These are phyloP conservation scores for Aspiorhynchus laticeps DNA, from an alignment of 2,113 vertebrate genomes.

Conservation along the genomic window DNA sequence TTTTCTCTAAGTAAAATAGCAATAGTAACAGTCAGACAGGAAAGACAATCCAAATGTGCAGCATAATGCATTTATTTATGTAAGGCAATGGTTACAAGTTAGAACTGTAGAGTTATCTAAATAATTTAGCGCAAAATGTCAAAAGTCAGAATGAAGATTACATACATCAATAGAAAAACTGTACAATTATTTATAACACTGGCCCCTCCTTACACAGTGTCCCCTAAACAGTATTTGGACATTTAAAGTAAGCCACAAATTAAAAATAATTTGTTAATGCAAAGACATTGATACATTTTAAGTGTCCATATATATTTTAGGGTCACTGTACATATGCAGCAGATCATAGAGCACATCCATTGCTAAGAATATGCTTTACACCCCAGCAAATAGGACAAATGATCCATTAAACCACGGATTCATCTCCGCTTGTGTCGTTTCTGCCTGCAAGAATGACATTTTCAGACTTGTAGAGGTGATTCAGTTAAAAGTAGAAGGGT, in stretches of 20 bases:
- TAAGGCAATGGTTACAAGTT: not conserved
- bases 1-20: not conserved
- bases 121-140: not conserved
- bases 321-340: not conserved
- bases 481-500: not conserved
- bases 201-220: not conserved
- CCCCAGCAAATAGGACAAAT: not conserved
- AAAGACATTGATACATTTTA: not conserved
- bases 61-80: slow-evolving; percentile 10
- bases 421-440: not conserved
- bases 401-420: not conserved
- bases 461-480: not conserved
- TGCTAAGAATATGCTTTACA: not conserved
- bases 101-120: not conserved
- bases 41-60: not conserved
- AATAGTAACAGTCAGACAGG: not conserved
- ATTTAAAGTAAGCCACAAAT: not conserved
- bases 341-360: not conserved
- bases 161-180: slow-evolving; percentile 23
- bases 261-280: not conserved
- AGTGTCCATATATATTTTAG: not conserved
- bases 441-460: not conserved
- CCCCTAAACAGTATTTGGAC: slow-evolving; percentile 9
- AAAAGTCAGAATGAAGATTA: slow-evolving; percentile 7
- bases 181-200: slow-evolving; percentile 27